Base-by-base conservation (phyloP, 2,113 vertebrate genomes). In the Myodes glareolus region DNA sequence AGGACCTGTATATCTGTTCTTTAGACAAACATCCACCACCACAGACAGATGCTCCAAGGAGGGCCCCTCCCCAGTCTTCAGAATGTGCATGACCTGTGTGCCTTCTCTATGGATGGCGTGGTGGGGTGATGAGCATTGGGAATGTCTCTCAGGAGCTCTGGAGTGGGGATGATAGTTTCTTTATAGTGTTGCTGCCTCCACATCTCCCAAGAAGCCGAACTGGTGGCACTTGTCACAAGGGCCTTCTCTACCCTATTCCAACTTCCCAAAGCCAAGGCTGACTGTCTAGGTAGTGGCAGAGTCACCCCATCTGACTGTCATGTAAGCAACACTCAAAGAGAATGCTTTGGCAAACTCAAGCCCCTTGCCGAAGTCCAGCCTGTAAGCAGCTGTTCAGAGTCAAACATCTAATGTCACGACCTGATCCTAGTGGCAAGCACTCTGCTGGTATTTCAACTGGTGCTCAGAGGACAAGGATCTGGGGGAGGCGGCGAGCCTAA, bases 21-120 rank as follows among this genome's bases (percentile, higher is more conserved):
- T 52, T 39, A 25, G 84, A 84, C 4, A 1, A 1, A 0, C 19
- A 31, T 31, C 61, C 3, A 0, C 23, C 14, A 1, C 12, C 25
- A 14, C 21, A n/a, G 78, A 14, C 21, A n/a, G 78, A 0, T 29
- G 65, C 39, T 10, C 55, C 29, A 73, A 73, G 36, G 2, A 21
- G 36, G 31, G 29, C 5, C 58, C 16, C 10, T 13, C 4, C 68
- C n/a, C 11, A 68, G 29, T 42, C 55, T 82, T 33, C 12, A 14
- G 19, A 33, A 63, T 3, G 4, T 17, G 13, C 5, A 23, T 27
- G 52, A n/a, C 36, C 50, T 11, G 2, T 61, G 52, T 39, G 52
- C 36, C 12, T 27, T 82, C 23, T 42, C 36, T 39, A 3, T 39
- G 80, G 12, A 61, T 25, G 25, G 55, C 16, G 23, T 82, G 36